phyloP scores from a whole-genome alignment of 2,888 invertebrate species.

The Drosophila birchii region DNA sequence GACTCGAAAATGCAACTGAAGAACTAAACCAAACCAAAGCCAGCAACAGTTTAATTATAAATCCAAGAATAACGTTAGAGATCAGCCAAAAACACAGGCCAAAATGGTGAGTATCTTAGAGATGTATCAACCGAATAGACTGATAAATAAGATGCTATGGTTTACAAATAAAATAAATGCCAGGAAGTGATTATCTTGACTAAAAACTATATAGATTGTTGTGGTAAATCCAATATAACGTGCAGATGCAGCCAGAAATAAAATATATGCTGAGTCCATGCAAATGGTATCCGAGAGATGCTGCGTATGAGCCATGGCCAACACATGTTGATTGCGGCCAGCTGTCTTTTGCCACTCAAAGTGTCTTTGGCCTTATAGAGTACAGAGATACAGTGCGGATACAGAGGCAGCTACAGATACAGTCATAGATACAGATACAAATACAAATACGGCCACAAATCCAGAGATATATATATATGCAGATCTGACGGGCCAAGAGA shows the following conservation, averaged over 20 bases:
- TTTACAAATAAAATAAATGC: background rate
- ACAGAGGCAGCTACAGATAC: background rate
- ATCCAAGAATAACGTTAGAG: background rate
- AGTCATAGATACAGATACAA: background rate
- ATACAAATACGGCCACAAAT: background rate
- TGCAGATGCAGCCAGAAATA: constrained; percentile 2
- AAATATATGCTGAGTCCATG: constrained; percentile 12
- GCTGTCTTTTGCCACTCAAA: constrained; percentile 63
- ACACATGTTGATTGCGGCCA: constrained; percentile 78
- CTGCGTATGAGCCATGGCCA: constrained; percentile 43
- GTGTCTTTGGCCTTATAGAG: constrained; percentile 32
- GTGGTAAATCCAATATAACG: background rate
- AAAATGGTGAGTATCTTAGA: constrained; percentile 40
- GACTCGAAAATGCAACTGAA: constrained; percentile 8
- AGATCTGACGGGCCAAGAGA: constrained; percentile 30
- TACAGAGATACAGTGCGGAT: constrained; percentile 1
- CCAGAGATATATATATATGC: constrained; percentile 12
- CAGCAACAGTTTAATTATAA: constrained; percentile 2
- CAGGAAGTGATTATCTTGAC: background rate
- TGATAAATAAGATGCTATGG: background rate
- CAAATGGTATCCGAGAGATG: constrained; percentile 54
- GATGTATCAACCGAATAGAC: background rate
- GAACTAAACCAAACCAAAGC: constrained; percentile 20
- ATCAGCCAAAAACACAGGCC: constrained; percentile 2
- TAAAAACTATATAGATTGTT: background rate